Evolutionary conservation across 2,113 vertebrate genomes (phyloP).

Genomic region (Albula glossodonta): DNA sequence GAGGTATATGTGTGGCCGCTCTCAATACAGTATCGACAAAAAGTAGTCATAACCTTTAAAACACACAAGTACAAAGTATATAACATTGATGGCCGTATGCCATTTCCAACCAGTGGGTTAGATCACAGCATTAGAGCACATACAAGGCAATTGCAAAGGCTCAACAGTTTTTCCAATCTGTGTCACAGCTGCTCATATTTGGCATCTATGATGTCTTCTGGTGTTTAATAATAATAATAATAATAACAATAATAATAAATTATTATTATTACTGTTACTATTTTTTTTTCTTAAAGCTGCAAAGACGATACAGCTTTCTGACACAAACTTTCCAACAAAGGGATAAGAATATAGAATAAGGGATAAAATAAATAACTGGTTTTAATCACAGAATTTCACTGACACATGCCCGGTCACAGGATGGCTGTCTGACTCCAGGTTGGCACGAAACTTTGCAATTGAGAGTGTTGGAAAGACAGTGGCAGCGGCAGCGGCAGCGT

Average conservation of each 20-base stretch:
- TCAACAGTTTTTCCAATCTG: not conserved
- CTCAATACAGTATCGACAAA: not conserved
- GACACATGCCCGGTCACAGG: not conserved
- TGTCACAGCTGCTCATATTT: not conserved
- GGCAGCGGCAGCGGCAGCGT: too few relatives aligned
- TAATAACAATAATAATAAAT: too few relatives aligned
- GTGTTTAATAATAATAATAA: not conserved
- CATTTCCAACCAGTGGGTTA: not conserved
- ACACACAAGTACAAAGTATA: not conserved
- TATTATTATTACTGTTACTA: too few relatives aligned
- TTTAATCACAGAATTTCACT: not conserved
- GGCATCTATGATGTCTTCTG: not conserved
- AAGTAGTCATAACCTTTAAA: not conserved
- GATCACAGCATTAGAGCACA: not conserved
- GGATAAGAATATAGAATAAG: too few relatives aligned
- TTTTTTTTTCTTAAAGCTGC: too few relatives aligned
- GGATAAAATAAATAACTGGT: not conserved
- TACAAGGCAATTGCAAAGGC: conserved; percentile 2
- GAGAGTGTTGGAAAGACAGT: not conserved
- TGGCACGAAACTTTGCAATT: not conserved
- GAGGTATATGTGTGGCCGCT: not conserved
- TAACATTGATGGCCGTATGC: not conserved
- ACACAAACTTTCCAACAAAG: too few relatives aligned
- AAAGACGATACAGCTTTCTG: too few relatives aligned
- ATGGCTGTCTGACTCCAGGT: not conserved